Evolutionary conservation across 2,797 vertebrate species (phyloP), one percentile per base, ranked within the genome.

Genomic region (Acipenser ruthenus): DNA sequence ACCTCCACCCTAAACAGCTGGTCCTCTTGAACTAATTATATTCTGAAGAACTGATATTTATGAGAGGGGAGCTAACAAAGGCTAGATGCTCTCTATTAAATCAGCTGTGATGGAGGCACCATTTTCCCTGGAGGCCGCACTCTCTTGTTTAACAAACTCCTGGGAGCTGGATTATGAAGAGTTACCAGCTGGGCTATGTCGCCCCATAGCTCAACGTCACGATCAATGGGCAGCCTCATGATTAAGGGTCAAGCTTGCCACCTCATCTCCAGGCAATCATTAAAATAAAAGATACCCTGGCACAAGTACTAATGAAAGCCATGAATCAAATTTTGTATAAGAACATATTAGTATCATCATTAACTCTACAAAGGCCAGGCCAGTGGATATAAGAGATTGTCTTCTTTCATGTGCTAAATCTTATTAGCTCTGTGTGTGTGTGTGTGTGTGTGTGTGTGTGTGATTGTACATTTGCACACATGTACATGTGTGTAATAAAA

Each of bases 221-320:
- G 85, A 88, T 85, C 88, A 89, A 88, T 87, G 89, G 84, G 86
- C 86, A 85, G 86, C 81, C 88, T 87, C 89, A 92, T 95, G 95
- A 96, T 94, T 94, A 94, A 96, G 94, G 95, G 95, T 96, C 93
- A 95, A 92, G 90, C 64, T 87, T 93, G 91, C 94, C 94, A 93
- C 93, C 95, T 93, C 92, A 91, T 97, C 93, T 92, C 90, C 90
- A 93, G 94, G 94, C 92, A 92, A 90, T 96, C 94, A 96, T 94
- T 95, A 93, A 91, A 94, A 89, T 90, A 89, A 88, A 87, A 87
- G 62, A 84, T 76, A 82, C 78, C 74, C 81, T 75, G 79, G 78
- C 84, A 86, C 80, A 91, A 68, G 83, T 88, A 87, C 91, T 97
- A 96, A 97, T 97, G 95, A 97, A 96, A 94, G 88, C 89, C 87